phyloP scores from a whole-genome alignment of 2,888 invertebrate species.

The Choreutis nemorana region DNA sequence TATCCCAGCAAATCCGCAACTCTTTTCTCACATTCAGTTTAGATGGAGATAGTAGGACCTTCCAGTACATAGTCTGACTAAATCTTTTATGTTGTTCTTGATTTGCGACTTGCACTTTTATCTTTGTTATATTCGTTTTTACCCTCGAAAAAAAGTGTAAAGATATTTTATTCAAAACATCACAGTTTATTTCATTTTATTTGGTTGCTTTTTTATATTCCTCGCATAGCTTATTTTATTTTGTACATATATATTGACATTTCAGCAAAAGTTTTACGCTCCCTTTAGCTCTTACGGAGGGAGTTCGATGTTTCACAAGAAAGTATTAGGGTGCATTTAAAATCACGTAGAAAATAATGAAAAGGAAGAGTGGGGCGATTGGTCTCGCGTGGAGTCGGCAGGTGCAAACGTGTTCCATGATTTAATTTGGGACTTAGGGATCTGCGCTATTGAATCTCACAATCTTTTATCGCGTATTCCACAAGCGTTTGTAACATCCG shows the following conservation, averaged over 20 bases:
- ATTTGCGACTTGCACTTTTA: constrained; percentile 33
- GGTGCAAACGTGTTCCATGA: constrained; percentile 62
- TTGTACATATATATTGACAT: no score
- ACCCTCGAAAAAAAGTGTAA: background rate
- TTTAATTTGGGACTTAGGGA: constrained; percentile 66
- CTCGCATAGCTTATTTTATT: no score
- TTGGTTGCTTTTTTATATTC: no score
- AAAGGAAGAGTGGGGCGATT: constrained; percentile 38
- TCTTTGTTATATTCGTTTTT: constrained; percentile 13
- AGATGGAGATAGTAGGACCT: constrained; percentile 56
- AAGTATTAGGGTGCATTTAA: constrained; percentile 5
- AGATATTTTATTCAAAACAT: no score
- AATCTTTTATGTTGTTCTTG: constrained; percentile 55
- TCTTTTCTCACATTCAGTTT: constrained; percentile 52
- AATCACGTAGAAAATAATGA: constrained; percentile 39
- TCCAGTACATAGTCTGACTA: constrained; percentile 41
- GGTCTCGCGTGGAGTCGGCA: constrained; percentile 40
- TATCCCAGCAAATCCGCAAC: constrained; percentile 55
- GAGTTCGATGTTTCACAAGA: no score
- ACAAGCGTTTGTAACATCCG: constrained; percentile 27
- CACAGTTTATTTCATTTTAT: no score
- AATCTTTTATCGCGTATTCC: constrained; percentile 45
- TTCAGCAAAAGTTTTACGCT: no score
- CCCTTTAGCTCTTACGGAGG: no score
- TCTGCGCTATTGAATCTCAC: constrained; percentile 54